Percentiles rank a stretch among this genome's conserved stretches.
Conservation (phyloP, 1,140 invertebrate genomes). For the Eurosta solidaginis region DNA sequence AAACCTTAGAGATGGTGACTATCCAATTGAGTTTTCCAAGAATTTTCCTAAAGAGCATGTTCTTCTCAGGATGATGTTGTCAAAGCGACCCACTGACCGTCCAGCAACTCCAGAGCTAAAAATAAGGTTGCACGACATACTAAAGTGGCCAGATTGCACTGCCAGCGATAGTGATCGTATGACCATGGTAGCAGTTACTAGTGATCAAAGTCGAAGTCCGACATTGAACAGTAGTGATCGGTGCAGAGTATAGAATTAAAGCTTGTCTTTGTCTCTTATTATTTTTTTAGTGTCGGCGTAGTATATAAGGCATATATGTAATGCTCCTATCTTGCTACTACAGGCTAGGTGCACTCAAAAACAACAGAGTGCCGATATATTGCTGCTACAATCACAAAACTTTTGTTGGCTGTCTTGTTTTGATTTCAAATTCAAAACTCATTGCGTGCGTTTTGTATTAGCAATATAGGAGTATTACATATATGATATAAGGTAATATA, state of each 20-base stretch:
- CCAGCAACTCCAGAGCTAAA: conserved; percentile 77
- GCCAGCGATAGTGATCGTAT: conserved; percentile 44
- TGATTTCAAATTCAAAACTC: no score
- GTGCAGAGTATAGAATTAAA: neutral
- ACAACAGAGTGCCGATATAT: no score
- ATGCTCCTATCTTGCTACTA: neutral
- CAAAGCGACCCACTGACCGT: conserved; percentile 70
- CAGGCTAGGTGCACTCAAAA: no score
- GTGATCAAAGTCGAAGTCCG: conserved; percentile 49
- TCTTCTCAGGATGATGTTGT: conserved; percentile 78
- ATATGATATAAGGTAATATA: no score
- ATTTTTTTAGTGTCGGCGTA: no score
- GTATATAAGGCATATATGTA: neutral
- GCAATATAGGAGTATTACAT: no score
- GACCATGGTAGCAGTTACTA: conserved; percentile 40
- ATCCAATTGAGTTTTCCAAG: conserved; percentile 71
- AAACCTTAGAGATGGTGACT: conserved; percentile 69
- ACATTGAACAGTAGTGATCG: conserved; percentile 51
- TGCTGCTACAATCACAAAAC: no score
- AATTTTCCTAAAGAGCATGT: conserved; percentile 69
- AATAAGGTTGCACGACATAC: conserved; percentile 45
- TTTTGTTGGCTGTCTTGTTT: no score
- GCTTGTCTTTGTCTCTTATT: neutral
- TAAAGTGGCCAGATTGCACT: conserved; percentile 42
- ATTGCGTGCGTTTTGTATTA: no score